These are phyloP conservation scores for Vespertilio murinus DNA, from an alignment of 2,797 vertebrate species.

Conservation along the genomic window DNA sequence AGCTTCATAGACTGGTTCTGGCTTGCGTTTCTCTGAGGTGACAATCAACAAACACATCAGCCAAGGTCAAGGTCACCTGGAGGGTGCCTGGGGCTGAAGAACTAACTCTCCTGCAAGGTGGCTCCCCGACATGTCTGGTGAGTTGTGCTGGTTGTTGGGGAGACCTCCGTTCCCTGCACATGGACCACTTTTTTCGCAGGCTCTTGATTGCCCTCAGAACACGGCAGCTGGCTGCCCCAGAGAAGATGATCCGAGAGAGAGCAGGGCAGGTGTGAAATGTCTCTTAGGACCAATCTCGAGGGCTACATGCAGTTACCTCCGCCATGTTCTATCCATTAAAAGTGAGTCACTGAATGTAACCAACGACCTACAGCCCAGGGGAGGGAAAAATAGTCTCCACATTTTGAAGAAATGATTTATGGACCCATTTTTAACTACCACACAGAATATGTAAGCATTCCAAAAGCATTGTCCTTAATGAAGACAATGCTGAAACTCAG, in stretches of 20 bases:
- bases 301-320: not conserved
- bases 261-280: not conserved
- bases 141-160: not conserved
- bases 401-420: conserved; percentile 1
- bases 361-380: not conserved
- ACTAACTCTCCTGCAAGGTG: not conserved
- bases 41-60: too few species aligned
- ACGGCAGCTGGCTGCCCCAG: not conserved
- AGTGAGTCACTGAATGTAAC: not conserved
- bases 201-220: not conserved
- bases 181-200: not conserved
- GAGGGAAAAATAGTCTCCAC: not conserved
- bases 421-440: conserved; percentile 1
- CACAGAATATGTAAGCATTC: not conserved
- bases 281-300: not conserved
- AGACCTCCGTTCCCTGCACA: not conserved
- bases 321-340: not conserved
- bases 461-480: not conserved
- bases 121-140: fast-evolving
- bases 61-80: not conserved
- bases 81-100: not conserved
- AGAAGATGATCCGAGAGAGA: not conserved
- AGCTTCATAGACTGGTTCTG: not conserved
- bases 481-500: not conserved
- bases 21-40: not conserved